Evolutionary conservation across 2,797 vertebrate genomes (phyloP), one percentile per base, ranked within the genome.

Genomic region (Takifugu rubripes): DNA sequence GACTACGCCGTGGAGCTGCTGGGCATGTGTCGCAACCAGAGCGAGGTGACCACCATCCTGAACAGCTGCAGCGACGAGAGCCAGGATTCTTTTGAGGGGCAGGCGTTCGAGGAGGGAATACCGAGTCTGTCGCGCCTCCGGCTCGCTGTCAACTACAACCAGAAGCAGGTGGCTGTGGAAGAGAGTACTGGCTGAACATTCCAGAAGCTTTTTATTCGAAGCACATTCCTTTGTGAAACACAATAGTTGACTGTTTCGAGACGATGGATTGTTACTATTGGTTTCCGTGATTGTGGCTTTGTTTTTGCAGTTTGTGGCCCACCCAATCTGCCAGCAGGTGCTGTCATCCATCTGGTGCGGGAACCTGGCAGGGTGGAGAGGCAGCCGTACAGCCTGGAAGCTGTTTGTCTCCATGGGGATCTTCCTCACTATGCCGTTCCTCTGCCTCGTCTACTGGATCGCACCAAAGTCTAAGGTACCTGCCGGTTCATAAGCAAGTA

Each of bases 11-110:
- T 96, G 12, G 95, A 96, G 78, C 75, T 96, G 66, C 85, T 97
- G 64, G 94, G 94, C 25, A 95, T 96, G 95, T 97, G 95, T 70
- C 89, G 91, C 56, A 96, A 97, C 83, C 95, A 97, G 86, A 94
- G 93, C 0, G 93, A 96, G 78, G 95, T 97, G 68, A 93, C 92
- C 0, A 94, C 92, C 0, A 91, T 96, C 56, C 88, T 97, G 49
- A 95, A 95, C 54, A 93, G 92, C 85, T 84, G 88, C 24, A 90
- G 86, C 0, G 85, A 89, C 0, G 86, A 90, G 44, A 87, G 87
- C 16, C 86, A 92, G 42, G 88, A 92, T 0, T 78, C 87, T 29
- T 7, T 88, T 15, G 81, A 92, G 0, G 77, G 88, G 59, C 93
- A 94, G 79, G 88, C 90, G 47, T 96, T 97, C 11, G 94, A 96